These are phyloP conservation scores for Styela plicata DNA, from an alignment of 23 tunicate species.

Conservation along the genomic window DNA sequence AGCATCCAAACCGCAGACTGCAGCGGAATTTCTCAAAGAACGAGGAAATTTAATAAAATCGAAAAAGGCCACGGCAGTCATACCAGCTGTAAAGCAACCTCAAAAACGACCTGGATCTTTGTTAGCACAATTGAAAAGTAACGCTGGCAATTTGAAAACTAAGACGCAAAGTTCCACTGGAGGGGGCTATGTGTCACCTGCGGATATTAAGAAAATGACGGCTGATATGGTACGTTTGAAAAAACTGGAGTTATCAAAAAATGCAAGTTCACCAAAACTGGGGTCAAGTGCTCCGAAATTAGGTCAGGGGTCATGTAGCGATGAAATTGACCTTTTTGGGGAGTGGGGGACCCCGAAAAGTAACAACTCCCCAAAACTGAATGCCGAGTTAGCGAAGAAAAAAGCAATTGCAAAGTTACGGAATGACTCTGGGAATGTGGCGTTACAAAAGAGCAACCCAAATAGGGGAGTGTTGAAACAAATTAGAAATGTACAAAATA, in stretches of 20 bases:
- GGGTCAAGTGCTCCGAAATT: conserved; percentile 1
- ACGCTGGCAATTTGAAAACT: not conserved
- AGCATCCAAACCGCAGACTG: conserved; percentile 23
- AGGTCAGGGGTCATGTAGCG: not conserved
- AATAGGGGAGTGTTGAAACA: conserved; percentile 36
- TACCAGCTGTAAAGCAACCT: not conserved
- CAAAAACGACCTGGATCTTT: not conserved
- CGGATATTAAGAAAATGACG: conserved; percentile 7
- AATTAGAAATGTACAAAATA: conserved; percentile 24
- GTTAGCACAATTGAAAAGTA: not conserved
- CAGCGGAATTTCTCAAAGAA: conserved; percentile 52
- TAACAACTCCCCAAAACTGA: conserved; percentile 4
- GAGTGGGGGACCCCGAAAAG: conserved; percentile 38
- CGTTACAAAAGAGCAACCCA: conserved; percentile 44
- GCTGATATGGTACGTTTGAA: conserved; percentile 17
- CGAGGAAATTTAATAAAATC: conserved; percentile 34
- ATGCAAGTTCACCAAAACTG: not conserved
- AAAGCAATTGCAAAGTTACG: conserved; percentile 76
- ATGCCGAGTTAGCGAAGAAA: conserved; percentile 29
- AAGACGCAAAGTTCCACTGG: not conserved
- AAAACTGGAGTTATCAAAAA: conserved; percentile 6
- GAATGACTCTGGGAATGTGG: conserved; percentile 38
- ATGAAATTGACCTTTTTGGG: conserved; percentile 41
- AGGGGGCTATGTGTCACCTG: not conserved
- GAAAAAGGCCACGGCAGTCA: not conserved